Base-by-base conservation (phyloP, 2,888 invertebrate species). In the Cephus sareptanus region DNA sequence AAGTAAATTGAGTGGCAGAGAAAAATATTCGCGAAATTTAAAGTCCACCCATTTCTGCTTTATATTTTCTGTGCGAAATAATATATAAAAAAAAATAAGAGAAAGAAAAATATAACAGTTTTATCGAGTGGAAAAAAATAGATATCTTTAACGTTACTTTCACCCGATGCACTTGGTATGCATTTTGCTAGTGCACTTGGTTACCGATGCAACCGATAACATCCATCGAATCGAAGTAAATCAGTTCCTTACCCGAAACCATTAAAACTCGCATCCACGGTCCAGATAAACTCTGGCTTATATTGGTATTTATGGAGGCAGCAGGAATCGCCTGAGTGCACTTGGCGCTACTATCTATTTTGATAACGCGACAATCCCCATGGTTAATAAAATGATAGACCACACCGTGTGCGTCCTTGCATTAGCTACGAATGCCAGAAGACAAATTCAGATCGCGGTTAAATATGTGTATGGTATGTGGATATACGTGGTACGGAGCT, bases 281-380 rank as follows among this genome's bases (percentile, higher is more conserved):
- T 35, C 30, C 40, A 77, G 75, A 77, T 77, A 77, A 77, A 56
- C 30, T 23, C 34, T 1, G 31, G 75, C 34, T 73, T 35, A 40
- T 77, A 75, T 77, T 35, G 77, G 75, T 70, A 75, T 77, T 77
- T 77, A 77, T 77, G 77, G 71, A 77, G 75, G 75, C 71, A 74
- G 70, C 70, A 69, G 69, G 74, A n/a, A 40, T 70, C 75, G 77
- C 75, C 71, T 77, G 75, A 77, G 77, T 77, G 77, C 77, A 77
- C 77, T 77, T 69, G 77, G 73, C 69, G 34, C 40, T 71, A 71
- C 33, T 71, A 71, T 71, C 71, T 71, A 71, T 31, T 71, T 3
- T 71, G 71, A 71, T 71, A 71, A 71, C 23, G 71, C 71, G 31
- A 30, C 71, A 71, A 56, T 56, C 15, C 71, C 33, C 12, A 15